phyloP scores from a whole-genome alignment of 2,888 invertebrate species.

The Buathra laborator region DNA sequence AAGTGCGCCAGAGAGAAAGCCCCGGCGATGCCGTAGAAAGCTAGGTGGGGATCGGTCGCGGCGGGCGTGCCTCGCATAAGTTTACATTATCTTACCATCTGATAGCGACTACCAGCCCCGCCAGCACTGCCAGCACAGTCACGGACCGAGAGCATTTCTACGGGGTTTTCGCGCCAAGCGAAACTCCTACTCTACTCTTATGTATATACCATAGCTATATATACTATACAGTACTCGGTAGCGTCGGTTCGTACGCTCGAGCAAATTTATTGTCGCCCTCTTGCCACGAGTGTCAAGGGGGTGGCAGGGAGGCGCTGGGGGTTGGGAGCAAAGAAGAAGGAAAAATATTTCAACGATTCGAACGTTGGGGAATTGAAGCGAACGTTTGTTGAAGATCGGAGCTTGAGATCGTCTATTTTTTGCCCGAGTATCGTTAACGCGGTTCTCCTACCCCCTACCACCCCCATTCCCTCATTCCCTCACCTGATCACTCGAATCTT shows the following conservation, averaged over 20 bases:
- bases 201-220: background rate
- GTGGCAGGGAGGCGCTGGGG: no score
- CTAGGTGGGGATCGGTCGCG: conserved; percentile 73
- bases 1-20: conserved; percentile 44
- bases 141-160: conserved; percentile 64
- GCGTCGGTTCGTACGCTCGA: conserved; percentile 13
- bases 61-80: conserved; percentile 85
- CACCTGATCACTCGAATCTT: conserved; percentile 47
- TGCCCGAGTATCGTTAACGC: conserved; percentile 50
- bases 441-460: conserved; percentile 1
- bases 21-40: conserved; percentile 56
- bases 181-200: conserved; percentile 47
- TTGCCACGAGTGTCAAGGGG: conserved; percentile 10
- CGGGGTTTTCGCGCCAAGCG: conserved; percentile 60
- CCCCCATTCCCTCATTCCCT: no score
- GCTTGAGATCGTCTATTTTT: conserved; percentile 37
- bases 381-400: background rate
- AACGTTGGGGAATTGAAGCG: conserved; percentile 6
- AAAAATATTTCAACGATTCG: conserved; percentile 42
- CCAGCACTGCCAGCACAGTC: conserved; percentile 48
- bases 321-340: conserved; percentile 12
- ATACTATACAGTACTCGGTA: conserved; percentile 1
- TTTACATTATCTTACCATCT: conserved; percentile 85
- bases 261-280: conserved; percentile 43
- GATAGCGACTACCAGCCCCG: conserved; percentile 78